Base-by-base conservation (phyloP, 2,797 vertebrate species). In the Rhynchonycteris naso region DNA sequence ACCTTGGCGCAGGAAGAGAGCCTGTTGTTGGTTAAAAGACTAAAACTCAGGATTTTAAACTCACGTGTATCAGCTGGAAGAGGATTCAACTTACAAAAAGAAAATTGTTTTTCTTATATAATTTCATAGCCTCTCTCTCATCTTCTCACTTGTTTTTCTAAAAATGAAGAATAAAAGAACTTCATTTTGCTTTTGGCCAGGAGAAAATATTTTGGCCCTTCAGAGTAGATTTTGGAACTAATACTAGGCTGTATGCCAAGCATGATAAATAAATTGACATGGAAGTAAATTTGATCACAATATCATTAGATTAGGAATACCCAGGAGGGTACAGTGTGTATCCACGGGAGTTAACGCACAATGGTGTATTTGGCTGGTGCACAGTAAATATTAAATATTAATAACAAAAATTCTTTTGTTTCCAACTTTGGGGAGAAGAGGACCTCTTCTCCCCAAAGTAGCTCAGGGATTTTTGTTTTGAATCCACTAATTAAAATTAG, bases 301-400 rank as follows among this genome's bases (percentile, higher is more conserved):
- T 0, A 33, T 59, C 81, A 75, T 85, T 52, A 0, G 3, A 47
- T 0, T 80, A 54, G 68, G 80, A 76, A 85, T 80, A 43, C 47
- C 50, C 78, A 16, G 2, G 19, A 56, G 24, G 50, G 30, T 69
- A 30, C 3, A 0, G 4, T 12, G 0, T 1, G 0, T 7, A 15
- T 6, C 47, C 14, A 9, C 1, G 2, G 14, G 81, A 59, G 22
- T 84, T 43, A 87, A 5, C 63, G 33, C 28, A 38, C 26, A 75
- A 52, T 30, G 47, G 54, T 43, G 7, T 52, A 33, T 63, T 71
- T 92, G 38, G 12, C 58, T 61, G 47, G 10, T 61, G 24, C 7
- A 30, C 26, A 63, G 14, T 65, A 58, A 89, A 65, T 74, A 66
- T 66, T 74, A 71, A 92, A 88, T 88, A 74, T 92, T 93, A 90